These are phyloP conservation scores for Thunnus maccoyii DNA, from an alignment of 2,113 vertebrate genomes.

Conservation along the genomic window DNA sequence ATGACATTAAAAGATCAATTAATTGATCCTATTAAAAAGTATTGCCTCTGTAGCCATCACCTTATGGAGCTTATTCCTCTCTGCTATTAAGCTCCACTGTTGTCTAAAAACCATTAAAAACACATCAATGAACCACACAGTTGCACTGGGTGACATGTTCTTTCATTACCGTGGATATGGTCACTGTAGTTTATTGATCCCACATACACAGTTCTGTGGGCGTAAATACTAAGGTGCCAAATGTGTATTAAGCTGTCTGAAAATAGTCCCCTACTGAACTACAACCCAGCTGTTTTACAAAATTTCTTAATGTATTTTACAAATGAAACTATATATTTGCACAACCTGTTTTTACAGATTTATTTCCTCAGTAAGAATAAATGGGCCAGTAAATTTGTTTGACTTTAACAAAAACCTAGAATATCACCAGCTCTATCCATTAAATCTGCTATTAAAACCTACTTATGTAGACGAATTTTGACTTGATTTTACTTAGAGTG, in stretches of 20 bases:
- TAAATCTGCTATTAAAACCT: neutral
- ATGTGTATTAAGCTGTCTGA: conserved; percentile 33
- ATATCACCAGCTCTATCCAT: too few species aligned
- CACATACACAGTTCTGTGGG: neutral
- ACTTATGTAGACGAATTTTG: neutral
- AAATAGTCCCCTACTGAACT: conserved; percentile 27
- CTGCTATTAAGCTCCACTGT: conserved; percentile 16
- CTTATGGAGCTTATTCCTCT: neutral
- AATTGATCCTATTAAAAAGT: neutral
- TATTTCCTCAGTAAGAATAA: too few species aligned
- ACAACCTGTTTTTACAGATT: too few species aligned
- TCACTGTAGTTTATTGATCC: conserved; percentile 15
- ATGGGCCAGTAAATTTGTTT: too few species aligned
- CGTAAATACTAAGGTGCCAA: conserved; percentile 15
- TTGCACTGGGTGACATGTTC: conserved; percentile 23
- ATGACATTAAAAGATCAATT: neutral
- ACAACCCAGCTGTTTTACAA: neutral
- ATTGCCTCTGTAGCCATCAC: too few species aligned
- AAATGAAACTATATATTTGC: too few species aligned
- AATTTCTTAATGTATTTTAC: neutral
- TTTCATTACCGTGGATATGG: conserved; percentile 7
- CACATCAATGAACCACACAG: conserved; percentile 6
- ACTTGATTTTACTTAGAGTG: neutral
- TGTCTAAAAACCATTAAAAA: conserved; percentile 8
- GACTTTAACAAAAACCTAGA: too few species aligned